Evolutionary conservation across 2,113 vertebrate species (phyloP).

Genomic region (Aplodontia rufa): DNA sequence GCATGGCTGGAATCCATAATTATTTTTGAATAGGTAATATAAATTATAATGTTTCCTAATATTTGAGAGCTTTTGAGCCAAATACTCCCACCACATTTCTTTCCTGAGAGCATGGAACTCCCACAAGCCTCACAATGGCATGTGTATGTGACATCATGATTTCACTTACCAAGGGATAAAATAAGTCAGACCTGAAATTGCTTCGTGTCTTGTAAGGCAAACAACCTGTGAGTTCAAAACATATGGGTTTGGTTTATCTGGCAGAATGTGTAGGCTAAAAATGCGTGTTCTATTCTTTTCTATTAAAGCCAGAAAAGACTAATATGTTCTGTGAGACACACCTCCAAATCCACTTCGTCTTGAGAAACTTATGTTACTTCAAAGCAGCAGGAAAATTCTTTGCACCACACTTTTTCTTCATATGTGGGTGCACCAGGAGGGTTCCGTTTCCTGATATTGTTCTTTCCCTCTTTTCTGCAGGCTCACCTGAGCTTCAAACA

Average conservation of each 20-base stretch:
- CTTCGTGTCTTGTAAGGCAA: neutral
- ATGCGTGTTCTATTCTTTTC: neutral
- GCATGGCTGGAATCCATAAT: slow-evolving; percentile 9
- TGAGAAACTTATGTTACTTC: neutral
- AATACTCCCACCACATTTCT: neutral
- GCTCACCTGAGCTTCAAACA: neutral
- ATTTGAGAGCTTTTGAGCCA: slow-evolving; percentile 9
- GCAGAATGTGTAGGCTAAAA: neutral
- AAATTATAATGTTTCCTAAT: slow-evolving; percentile 45
- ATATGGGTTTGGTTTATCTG: neutral
- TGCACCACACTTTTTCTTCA: neutral
- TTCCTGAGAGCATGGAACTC: neutral
- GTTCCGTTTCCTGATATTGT: neutral
- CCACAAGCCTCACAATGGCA: neutral
- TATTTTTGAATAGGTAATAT: slow-evolving; percentile 48
- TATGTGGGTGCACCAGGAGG: neutral
- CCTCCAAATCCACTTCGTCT: neutral
- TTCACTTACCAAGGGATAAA: neutral
- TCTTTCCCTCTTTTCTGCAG: neutral
- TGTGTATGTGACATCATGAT: neutral
- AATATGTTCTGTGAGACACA: neutral
- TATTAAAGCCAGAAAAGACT: neutral
- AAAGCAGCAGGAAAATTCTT: neutral
- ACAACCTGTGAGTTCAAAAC: neutral
- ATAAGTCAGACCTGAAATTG: slow-evolving; percentile 29